Evolutionary conservation across 2,888 invertebrate genomes (phyloP), one percentile per base, ranked within the genome.

Genomic region (Stenurella melanura): DNA sequence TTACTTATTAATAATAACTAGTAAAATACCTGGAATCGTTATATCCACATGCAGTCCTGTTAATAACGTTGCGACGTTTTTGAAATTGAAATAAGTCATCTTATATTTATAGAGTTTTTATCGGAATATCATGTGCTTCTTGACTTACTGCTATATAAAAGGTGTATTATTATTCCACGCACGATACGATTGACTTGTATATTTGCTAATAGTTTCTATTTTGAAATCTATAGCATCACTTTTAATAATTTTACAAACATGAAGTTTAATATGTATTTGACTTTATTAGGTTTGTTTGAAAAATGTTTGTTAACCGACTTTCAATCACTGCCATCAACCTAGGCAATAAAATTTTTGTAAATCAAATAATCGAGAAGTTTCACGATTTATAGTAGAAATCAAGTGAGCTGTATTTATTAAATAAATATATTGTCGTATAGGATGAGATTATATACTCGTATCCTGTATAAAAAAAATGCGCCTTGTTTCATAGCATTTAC

Each of bases 31-130:
- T 42, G 64, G 64, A 64, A 64, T 64, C 64, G 64, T 42, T 42
- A 19, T 38, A 18, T 19, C 19, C 34, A n/a, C 42, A 15, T 19
- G 50, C 50, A 50, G 42, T 64, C 64, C 18, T 19, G 30, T 18
- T 18, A 42, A 42, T 64, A 64, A 42, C 18, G 50, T 64, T 30
- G 64, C 50, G 50, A 50, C 50, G 42, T 42, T 64, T 64, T 42
- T 64, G 64, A 64, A 64, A 64, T 64, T 26, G 64, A 64, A 64
- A 64, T 64, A 12, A 64, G 42, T 64, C 38, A 64, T 64, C 64
- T 64, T 42, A 64, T 64, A 64, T 64, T 64, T 64, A 64, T 64
- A 64, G 42, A 30, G 64, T 64, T 64, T 64, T 64, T 64, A 42
- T 19, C 12, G 11, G 15, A 64, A 38, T 64, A 38, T 38, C 21